Conservation (phyloP, 2,888 invertebrate genomes). For the Tuberolachnus salignus region DNA sequence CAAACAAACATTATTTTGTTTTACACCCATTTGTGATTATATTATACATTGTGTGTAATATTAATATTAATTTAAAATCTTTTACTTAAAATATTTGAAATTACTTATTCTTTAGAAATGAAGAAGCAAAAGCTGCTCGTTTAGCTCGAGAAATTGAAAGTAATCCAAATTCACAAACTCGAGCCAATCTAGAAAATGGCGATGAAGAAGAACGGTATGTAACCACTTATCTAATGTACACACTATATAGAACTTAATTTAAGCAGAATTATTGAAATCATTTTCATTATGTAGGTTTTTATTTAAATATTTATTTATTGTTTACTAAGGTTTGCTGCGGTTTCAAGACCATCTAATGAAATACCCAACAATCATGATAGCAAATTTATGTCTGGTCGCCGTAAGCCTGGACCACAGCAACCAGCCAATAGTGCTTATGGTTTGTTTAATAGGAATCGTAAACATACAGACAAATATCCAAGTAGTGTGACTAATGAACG, state of each 20-base stretch:
- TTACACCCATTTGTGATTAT: no score
- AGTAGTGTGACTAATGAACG: conserved; percentile 52
- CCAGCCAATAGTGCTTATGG: conserved; percentile 45
- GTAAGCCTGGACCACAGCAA: conserved; percentile 51
- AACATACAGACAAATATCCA: conserved; percentile 52
- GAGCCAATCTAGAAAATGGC: conserved; percentile 88
- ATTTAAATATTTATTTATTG: not conserved
- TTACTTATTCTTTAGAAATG: conserved; percentile 60
- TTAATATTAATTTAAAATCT: not conserved
- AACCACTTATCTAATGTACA: not conserved
- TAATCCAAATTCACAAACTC: conserved; percentile 79
- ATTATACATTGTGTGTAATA: not conserved
- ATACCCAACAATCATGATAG: conserved; percentile 44
- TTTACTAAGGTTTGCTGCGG: conserved; percentile 74
- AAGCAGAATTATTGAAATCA: not conserved
- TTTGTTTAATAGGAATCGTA: conserved; percentile 51
- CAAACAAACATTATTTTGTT: no score
- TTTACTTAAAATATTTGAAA: not conserved
- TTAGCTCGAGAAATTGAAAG: conserved; percentile 93
- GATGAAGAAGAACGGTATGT: conserved; percentile 78
- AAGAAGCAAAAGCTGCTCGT: conserved; percentile 81
- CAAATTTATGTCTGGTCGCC: conserved; percentile 44
- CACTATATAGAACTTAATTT: no score
- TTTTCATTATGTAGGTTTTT: no score
- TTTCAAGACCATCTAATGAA: conserved; percentile 64